Evolutionary conservation across 2,797 vertebrate species (phyloP).

Genomic region (Anas flavirostris): DNA sequence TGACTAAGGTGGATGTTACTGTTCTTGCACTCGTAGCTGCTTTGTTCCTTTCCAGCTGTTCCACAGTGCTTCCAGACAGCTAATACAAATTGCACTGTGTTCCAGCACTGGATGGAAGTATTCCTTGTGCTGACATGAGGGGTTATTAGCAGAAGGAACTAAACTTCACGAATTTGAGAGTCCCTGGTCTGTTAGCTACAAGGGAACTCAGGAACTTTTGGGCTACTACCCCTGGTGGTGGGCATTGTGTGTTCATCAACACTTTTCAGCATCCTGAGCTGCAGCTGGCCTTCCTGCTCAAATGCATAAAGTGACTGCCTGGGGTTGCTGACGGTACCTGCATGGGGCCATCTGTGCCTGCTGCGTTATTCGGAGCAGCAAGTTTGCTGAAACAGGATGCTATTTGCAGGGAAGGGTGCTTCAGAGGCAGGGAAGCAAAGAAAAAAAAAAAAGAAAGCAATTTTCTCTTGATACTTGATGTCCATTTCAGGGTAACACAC

Average conservation of each 20-base stretch:
- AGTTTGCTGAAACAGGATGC: not conserved
- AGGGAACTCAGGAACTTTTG: not conserved
- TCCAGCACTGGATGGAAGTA: not conserved
- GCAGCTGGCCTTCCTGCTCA: not conserved
- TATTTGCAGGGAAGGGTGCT: conserved; percentile 34
- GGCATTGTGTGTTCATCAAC: not conserved
- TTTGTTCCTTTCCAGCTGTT: not conserved
- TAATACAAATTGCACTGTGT: not conserved
- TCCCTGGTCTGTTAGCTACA: not conserved
- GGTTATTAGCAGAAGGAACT: not conserved
- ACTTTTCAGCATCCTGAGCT: not conserved
- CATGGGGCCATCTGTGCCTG: not conserved
- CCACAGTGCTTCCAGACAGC: not conserved
- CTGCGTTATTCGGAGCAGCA: not conserved
- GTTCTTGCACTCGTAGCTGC: not conserved
- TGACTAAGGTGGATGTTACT: not conserved
- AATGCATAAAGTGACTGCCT: not conserved
- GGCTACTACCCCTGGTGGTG: not conserved
- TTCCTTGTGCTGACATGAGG: not conserved
- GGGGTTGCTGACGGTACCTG: not conserved
- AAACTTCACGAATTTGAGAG: not conserved
- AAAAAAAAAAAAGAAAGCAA: conserved; percentile 1
- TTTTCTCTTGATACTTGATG: conserved; percentile 19
- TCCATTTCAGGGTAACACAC: conserved; percentile 13
- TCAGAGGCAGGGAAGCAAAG: conserved; percentile 22